Evolutionary conservation across 2,113 vertebrate species (phyloP).

Genomic region (Edolisoma coerulescens): DNA sequence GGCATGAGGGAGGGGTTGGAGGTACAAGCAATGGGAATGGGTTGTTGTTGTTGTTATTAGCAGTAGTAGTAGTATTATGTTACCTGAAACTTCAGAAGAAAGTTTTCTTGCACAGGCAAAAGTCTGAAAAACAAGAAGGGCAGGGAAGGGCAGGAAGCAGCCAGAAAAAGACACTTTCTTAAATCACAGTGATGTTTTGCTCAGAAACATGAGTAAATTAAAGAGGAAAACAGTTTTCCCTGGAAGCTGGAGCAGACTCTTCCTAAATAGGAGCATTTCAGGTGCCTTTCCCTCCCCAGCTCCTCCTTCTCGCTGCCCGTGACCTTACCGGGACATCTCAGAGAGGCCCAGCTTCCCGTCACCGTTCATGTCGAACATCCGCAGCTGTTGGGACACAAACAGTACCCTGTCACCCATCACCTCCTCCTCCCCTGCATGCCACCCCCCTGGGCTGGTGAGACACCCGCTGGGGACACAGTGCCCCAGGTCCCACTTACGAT

Average conservation of each 20-base stretch:
- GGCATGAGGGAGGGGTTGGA: background rate
- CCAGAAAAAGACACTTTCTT: background rate
- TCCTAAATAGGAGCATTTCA: background rate
- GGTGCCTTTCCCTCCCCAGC: background rate
- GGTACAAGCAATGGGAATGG: background rate
- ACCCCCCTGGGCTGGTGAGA: rapidly evolving
- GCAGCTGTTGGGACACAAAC: constrained; percentile 76
- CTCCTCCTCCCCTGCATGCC: background rate
- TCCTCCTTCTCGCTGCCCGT: rapidly evolving
- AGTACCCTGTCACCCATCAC: background rate
- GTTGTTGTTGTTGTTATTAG: background rate
- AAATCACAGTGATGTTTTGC: background rate
- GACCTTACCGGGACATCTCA: constrained; percentile 92
- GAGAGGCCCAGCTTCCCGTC: constrained; percentile 94
- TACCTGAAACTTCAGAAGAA: constrained; percentile 97
- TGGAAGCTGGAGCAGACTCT: background rate
- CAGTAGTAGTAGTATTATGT: background rate
- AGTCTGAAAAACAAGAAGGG: constrained; percentile 74
- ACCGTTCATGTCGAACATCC: constrained; percentile 92
- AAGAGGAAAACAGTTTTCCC: background rate
- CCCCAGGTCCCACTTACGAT: constrained; percentile 78
- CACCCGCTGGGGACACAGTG: rapidly evolving
- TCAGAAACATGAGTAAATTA: background rate
- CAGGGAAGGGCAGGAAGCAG: background rate
- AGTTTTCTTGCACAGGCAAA: constrained; percentile 95